phyloP scores from a whole-genome alignment of 2,113 vertebrate species.

The Chitala chitala region DNA sequence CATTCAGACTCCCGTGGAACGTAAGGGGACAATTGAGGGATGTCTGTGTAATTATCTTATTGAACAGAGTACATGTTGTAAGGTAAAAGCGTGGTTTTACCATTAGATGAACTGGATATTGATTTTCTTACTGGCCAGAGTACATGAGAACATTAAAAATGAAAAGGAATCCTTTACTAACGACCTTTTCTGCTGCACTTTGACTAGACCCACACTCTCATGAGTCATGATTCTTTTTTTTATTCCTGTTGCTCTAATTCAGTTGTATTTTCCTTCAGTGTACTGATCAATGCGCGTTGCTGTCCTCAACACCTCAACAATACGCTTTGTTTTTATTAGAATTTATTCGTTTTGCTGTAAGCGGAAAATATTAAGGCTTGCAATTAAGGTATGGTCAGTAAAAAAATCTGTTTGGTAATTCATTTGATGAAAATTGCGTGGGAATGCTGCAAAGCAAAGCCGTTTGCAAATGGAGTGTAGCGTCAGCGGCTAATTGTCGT shows the following conservation, averaged over 20 bases:
- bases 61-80: background rate
- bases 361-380: too few species aligned
- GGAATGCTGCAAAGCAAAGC: too few species aligned
- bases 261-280: too few species aligned
- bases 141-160: background rate
- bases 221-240: background rate
- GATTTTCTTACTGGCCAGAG: slow-evolving; percentile 9
- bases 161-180: background rate
- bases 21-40: background rate
- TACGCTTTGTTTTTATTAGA: too few species aligned
- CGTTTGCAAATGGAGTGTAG: too few species aligned
- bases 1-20: background rate
- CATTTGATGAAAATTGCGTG: too few species aligned
- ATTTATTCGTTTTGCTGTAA: too few species aligned
- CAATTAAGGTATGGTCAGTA: too few species aligned
- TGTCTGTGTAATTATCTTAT: slow-evolving; percentile 1
- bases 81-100: background rate
- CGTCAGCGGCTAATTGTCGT: background rate
- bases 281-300: too few species aligned
- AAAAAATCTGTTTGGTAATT: too few species aligned
- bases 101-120: background rate
- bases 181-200: background rate
- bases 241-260: background rate
- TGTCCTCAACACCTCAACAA: too few species aligned
- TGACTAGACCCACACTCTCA: background rate